Conservation (phyloP, 2,888 invertebrate genomes). For the Sphaerophoria rueppellii region DNA sequence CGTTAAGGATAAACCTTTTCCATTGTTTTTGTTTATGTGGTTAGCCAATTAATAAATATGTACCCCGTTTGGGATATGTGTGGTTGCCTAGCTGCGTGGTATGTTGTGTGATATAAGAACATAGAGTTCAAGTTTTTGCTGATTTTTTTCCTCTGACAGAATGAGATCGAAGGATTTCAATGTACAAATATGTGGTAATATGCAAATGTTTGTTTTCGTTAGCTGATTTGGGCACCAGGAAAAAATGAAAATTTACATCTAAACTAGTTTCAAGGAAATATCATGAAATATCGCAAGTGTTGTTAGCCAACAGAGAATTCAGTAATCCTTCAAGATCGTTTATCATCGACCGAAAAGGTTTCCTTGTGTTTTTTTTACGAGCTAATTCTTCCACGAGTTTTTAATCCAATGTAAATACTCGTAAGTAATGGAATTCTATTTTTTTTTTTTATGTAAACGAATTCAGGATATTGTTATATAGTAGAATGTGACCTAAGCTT, state of each 20-base stretch:
- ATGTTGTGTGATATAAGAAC: not conserved
- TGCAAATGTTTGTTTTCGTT: constrained; percentile 3
- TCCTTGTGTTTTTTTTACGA: not conserved
- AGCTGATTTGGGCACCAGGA: not conserved
- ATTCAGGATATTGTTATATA: no score
- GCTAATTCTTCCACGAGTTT: no score
- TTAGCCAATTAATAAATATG: constrained; percentile 33
- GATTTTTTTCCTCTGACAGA: not conserved
- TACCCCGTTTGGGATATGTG: constrained; percentile 4
- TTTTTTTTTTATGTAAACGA: no score
- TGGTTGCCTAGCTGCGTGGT: not conserved
- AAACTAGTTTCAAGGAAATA: not conserved
- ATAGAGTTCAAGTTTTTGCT: no score
- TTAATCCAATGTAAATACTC: no score
- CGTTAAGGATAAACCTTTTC: constrained; percentile 21
- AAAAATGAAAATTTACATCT: constrained; percentile 6
- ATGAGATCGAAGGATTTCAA: not conserved
- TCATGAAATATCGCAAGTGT: constrained; percentile 1
- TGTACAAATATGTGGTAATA: constrained; percentile 1
- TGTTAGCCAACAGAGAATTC: not conserved
- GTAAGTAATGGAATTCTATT: no score
- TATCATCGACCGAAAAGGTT: constrained; percentile 11
- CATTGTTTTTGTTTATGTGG: constrained; percentile 41
- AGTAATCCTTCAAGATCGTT: not conserved
- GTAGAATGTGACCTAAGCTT: no score